Base-by-base conservation (phyloP, 2,888 invertebrate species). In the Myopa testacea region DNA sequence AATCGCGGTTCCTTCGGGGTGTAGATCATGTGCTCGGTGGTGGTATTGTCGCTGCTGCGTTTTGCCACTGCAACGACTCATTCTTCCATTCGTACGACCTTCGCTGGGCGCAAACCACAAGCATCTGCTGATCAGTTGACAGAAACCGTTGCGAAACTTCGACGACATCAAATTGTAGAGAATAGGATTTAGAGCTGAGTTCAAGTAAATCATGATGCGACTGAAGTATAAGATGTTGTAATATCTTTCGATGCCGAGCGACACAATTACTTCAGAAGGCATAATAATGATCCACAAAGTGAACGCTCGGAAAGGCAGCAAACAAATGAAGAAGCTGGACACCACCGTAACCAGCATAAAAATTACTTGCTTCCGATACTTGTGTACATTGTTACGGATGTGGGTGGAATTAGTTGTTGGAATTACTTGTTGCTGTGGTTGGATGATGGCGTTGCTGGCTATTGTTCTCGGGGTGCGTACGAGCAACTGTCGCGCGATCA, bases 131-230 rank as follows among this genome's bases (percentile, higher is more conserved):
- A 94, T 91, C 71, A 95, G 89, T 84, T 92, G 93, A 75, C 94
- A 91, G 83, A 96, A 95, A 5, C 95, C 95, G 73, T 93, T 93
- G 10, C 97, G 92, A 90, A 97, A 97, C 87, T 96, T 97, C 1
- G 96, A 95, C 78, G 96, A 96, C 94, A 97, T 96, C 76, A 97
- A 92, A 88, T 96, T 97, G 90, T 97, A 97, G 74, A 97, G 90
- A 84, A 97, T 95, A 14, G 97, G 97, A 91, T 97, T 97, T 76
- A 96, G 93, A 14, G 96, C 96, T 70, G 96, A 96, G 89, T 97
- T 97, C 75, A 96, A 92, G 90, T 96, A 96, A 82, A 96, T 90
- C 94, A 97, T 95, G 76, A 96, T 93, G 82, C 97, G 93, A 86
- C 95, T 95, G 89, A 96, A 95, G 89, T 95, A 96, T 80, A 97